Conservation (phyloP, 2,113 vertebrate species). For the Amphiprion ocellaris region DNA sequence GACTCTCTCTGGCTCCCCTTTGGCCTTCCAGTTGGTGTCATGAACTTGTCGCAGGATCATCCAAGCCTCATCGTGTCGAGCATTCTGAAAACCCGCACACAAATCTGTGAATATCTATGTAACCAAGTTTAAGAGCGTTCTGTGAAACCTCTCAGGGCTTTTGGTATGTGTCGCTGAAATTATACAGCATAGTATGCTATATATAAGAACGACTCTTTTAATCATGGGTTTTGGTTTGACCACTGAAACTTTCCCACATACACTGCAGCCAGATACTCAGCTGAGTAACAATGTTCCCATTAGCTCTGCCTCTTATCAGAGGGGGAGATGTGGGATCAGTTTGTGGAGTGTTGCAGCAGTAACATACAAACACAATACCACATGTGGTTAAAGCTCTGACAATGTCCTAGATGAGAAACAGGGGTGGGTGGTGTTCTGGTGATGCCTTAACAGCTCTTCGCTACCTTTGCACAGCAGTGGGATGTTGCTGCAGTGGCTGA, state of each 20-base stretch:
- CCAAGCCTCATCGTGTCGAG: conserved; percentile 97
- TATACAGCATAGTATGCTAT: background rate
- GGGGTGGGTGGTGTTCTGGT: conserved; percentile 53
- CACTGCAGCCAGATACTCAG: background rate
- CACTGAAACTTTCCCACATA: conserved; percentile 15
- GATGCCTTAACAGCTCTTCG: conserved; percentile 63
- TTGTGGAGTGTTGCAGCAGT: conserved; percentile 45
- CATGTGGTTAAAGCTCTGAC: conserved; percentile 68
- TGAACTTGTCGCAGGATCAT: conserved; percentile 97
- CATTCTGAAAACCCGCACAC: conserved; percentile 83
- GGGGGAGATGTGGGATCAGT: conserved; percentile 42
- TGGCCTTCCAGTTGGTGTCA: conserved; percentile 98
- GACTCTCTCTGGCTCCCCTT: conserved; percentile 94
- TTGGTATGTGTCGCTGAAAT: background rate
- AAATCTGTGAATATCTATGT: background rate
- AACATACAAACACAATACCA: conserved; percentile 72
- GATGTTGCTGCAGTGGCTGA: conserved; percentile 52
- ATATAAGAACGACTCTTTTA: conserved; percentile 1
- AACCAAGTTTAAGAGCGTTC: background rate
- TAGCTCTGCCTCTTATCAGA: conserved; percentile 50
- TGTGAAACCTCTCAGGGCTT: conserved; percentile 7
- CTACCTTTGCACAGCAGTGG: conserved; percentile 73
- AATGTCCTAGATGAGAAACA: conserved; percentile 60
- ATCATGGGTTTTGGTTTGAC: conserved; percentile 14
- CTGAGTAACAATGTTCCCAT: conserved; percentile 48